Evolutionary conservation across 1,140 invertebrate species (phyloP), one percentile per base, ranked within the genome.

Genomic region (Drosophila pandora): DNA sequence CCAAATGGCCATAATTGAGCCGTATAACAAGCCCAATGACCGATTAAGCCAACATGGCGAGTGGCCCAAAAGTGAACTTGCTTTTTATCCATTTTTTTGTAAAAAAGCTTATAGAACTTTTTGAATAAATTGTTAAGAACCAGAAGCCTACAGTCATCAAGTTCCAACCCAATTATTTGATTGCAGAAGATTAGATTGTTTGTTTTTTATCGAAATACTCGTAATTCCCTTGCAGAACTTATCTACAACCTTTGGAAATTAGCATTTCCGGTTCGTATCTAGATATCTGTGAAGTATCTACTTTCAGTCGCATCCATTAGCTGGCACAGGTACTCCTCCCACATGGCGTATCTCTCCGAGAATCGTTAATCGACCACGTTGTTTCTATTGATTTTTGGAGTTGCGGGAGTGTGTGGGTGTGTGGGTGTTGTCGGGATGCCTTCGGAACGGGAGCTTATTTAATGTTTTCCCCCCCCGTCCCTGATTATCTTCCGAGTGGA

Each of bases 21-120:
- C 79, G 82, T 87, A 85, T 81, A 84, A 87, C 81, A 87, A 84
- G 82, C 81, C 81, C 81, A 84, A 84, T 87, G 82, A 87, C 77
- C 81, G 81, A 84, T 84, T 84, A 84, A 87, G 77, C 81, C 80
- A 71, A 60, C 76, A 83, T 84, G 73, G 47, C 77, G 71, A 56
- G 63, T 82, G 72, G 62, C 73, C 79, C 54, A 17, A 17, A 17
- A 17, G 17, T 17, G 17, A 17, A 17, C 17, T 17, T 32, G 8
- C 30, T 8, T 8, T n/a, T n/a, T n/a, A n/a, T n/a, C n/a, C n/a
- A n/a, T n/a, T n/a, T n/a, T 32, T 28, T 32, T 32, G 30, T 32
- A 8, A 2, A 32, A 32, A 17, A 2, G 2, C 10, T n/a, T n/a
- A 12, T n/a, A n/a, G 1, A 37, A 37, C 10, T 37, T 37, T 37